Base-by-base conservation (phyloP, 1,140 invertebrate genomes). In the Tetramorium parvispinum region DNA sequence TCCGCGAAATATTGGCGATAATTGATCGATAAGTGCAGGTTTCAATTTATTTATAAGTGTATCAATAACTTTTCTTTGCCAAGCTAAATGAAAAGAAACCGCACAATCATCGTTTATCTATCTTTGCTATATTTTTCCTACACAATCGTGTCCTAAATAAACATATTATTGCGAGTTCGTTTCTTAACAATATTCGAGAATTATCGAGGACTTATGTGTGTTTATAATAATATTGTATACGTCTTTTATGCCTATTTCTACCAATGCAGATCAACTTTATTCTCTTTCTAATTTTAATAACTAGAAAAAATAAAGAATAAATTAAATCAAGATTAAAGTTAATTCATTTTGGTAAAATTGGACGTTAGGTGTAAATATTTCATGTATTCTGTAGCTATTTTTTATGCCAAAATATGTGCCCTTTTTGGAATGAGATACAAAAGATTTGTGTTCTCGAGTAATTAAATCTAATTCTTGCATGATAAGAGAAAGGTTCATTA, bases 121-220 rank as follows among this genome's bases (percentile, higher is more conserved):
- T 57, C 51, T 73, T 40, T 1, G 5, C 32, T 43, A 75, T 57
- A 21, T 2, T 75, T 40, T 75, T 75, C 32, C 18, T 59, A 24
- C 18, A 13, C 18, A 73, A 21, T 76, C 73, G 13, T 24, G 73
- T 46, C 73, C 55, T 59, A 16, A 59, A 59, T 57, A 76, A 76
- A 59, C 53, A 59, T 40, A 16, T 59, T 59, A 40, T 43, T 40
- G 32, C 11, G n/a, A 57, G 18, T 57, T 40, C 4, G 21, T 10
- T 37, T 73, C n/a, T 2, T 46, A 70, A 16, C 21, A 13, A 43
- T 4, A 53, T n/a, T 37, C 27, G 24, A 71, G 49, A 71, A 55
- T 5, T 11, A 46, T 13, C 8, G 3, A 4, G 11, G 11, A 37
- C 5, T 37, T 13, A 55, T n/a, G 1, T 71, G 18, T 11, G 10